Conservation (phyloP, 2,888 invertebrate genomes). For the Allophyes oxyacanthae region DNA sequence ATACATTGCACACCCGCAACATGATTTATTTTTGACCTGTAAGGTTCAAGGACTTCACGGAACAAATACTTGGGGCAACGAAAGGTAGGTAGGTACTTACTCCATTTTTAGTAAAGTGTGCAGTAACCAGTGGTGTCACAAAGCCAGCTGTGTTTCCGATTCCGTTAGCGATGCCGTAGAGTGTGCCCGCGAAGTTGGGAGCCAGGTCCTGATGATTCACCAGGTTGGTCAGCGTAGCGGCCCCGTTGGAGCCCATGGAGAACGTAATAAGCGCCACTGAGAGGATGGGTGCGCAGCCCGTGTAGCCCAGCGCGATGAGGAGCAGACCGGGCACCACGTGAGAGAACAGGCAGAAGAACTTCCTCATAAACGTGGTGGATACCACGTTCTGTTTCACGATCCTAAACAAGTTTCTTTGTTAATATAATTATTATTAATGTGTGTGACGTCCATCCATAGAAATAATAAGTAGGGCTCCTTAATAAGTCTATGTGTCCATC, state of each 20-base stretch:
- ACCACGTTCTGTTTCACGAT: slow-evolving; percentile 85
- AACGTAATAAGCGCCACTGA: slow-evolving; percentile 91
- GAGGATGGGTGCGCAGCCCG: slow-evolving; percentile 90
- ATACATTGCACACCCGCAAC: too few relatives aligned
- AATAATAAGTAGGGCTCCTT: too few relatives aligned
- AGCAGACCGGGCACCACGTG: slow-evolving; percentile 87
- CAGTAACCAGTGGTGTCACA: slow-evolving; percentile 92
- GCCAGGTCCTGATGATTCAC: slow-evolving; percentile 93
- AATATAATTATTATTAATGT: too few relatives aligned
- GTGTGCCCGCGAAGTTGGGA: slow-evolving; percentile 93
- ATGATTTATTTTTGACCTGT: too few relatives aligned
- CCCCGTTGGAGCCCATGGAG: slow-evolving; percentile 91
- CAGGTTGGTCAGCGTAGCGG: slow-evolving; percentile 90
- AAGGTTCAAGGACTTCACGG: too few relatives aligned
- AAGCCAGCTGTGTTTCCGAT: slow-evolving; percentile 93
- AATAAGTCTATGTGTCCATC: too few relatives aligned
- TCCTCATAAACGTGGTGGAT: slow-evolving; percentile 89
- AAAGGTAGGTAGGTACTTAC: slow-evolving; percentile 71
- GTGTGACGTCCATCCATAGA: too few relatives aligned
- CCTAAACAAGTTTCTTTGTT: slow-evolving; percentile 59
- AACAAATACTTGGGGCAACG: too few relatives aligned
- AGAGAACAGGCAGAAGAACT: slow-evolving; percentile 91
- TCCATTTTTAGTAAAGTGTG: slow-evolving; percentile 89
- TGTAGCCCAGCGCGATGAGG: slow-evolving; percentile 88
- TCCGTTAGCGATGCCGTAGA: slow-evolving; percentile 94